A percentile compares a stretch with the other conserved stretches of the same genome.
These are phyloP conservation scores for Lutraria rhynchaena DNA, from an alignment of 1,140 invertebrate species.

Conservation along the genomic window DNA sequence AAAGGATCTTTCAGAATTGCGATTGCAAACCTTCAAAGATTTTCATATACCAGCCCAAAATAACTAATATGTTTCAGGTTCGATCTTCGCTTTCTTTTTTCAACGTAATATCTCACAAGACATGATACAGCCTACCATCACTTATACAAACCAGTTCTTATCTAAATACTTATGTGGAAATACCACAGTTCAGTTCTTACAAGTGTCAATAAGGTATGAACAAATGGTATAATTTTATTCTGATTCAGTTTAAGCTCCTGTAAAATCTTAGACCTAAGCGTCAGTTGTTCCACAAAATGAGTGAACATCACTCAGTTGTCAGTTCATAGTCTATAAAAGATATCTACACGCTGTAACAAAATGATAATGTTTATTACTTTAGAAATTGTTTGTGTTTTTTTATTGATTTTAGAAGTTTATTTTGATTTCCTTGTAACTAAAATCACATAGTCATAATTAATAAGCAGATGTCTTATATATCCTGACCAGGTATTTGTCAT, in stretches of 20 bases:
- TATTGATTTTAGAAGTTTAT: too few species aligned
- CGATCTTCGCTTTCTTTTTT: not conserved
- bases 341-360: too few species aligned
- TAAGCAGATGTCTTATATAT: not conserved
- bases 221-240: too few species aligned
- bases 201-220: not conserved
- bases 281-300: too few species aligned
- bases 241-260: too few species aligned
- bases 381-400: too few species aligned
- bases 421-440: too few species aligned
- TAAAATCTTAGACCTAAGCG: too few species aligned
- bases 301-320: too few species aligned
- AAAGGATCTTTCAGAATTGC: not conserved
- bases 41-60: not conserved
- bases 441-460: not conserved
- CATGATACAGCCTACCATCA: not conserved
- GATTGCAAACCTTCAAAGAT: not conserved
- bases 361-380: too few species aligned
- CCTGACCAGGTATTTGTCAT: not conserved
- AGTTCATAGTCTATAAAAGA: too few species aligned
- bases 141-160: not conserved
- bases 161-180: constrained; percentile 1
- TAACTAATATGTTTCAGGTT: not conserved
- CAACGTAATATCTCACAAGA: not conserved
- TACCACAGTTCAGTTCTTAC: not conserved